Percentiles rank a stretch among this genome's conserved stretches.
phyloP scores from a whole-genome alignment of 2,888 invertebrate genomes.

The Ectropis crepuscularia region DNA sequence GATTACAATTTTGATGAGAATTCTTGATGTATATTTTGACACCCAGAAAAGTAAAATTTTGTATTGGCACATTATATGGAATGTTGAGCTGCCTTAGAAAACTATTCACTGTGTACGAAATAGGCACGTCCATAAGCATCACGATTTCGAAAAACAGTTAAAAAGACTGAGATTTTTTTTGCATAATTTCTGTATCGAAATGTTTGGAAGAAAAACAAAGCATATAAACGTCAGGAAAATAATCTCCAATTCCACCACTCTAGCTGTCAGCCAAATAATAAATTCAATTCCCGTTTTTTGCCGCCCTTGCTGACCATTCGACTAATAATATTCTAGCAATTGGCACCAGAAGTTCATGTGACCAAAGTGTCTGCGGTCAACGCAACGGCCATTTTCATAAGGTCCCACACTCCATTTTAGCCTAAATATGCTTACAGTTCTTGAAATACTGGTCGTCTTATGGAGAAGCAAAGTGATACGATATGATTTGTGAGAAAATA shows the following conservation, averaged over 20 bases:
- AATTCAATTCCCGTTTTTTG: conserved; percentile 52
- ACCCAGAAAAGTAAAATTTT: too few species aligned
- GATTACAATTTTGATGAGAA: too few species aligned
- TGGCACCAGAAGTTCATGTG: conserved; percentile 73
- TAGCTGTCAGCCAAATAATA: conserved; percentile 41
- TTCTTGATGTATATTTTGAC: too few species aligned
- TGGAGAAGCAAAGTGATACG: conserved; percentile 24
- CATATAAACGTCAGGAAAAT: conserved; percentile 13
- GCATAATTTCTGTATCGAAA: not conserved
- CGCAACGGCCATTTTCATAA: conserved; percentile 42
- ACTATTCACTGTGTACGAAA: too few species aligned
- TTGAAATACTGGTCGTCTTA: conserved; percentile 50
- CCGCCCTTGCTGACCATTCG: conserved; percentile 58
- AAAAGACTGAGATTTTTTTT: not conserved
- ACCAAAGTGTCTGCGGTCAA: conserved; percentile 62
- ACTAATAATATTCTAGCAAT: conserved; percentile 77
- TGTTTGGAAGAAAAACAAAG: not conserved
- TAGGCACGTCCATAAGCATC: too few species aligned
- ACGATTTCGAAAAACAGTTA: too few species aligned
- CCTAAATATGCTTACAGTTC: conserved; percentile 45
- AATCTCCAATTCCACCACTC: conserved; percentile 24
- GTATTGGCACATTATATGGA: too few species aligned
- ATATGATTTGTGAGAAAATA: conserved; percentile 43
- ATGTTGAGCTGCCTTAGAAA: too few species aligned
- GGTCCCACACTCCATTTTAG: conserved; percentile 17